Evolutionary conservation across 2,888 invertebrate genomes (phyloP), one percentile per base, ranked within the genome.

Genomic region (Epirrhoe tristata): DNA sequence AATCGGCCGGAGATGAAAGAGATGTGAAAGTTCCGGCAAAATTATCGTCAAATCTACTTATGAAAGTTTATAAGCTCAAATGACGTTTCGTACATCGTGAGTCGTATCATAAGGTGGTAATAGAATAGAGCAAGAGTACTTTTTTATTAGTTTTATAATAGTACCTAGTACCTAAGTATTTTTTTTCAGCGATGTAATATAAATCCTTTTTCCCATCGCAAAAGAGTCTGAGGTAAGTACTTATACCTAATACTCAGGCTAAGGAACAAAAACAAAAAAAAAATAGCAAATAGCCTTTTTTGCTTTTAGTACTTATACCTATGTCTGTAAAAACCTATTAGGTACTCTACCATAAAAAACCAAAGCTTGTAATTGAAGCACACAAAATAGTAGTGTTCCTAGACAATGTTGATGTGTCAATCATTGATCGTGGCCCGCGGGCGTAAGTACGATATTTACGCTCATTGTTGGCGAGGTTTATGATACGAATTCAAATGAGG

Each of bases 401-500:
- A 75, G 70, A 73, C 70, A 70, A 73, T 53, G 70, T 74, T 74
- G 73, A 75, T 75, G 75, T 77, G 78, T 79, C 79, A 79, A 80
- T 80, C 77, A 77, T 67, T 73, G 71, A 71, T 58, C 54, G 53
- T 36, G 52, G 59, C 63, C 67, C 66, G 70, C 69, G 51, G 71
- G 72, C 70, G 73, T 76, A 78, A 82, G 80, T 80, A 77, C 75
- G 77, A 81, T 84, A 84, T 84, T 84, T 81, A 82, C 79, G 77
- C 76, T 76, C 80, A 78, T 81, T 81, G 83, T 80, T 77, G 24
- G 55, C 46, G 46, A 39, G 63, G 39, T 53, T 60, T 63, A 63
- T 48, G 43, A 58, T 58, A 65, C 51, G 55, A 67, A 54, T 32
- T 61, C 58, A 58, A 69, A 53, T 59, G 68, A 61, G 67, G 50